Percentiles rank a stretch among this genome's conserved stretches.
phyloP scores from a whole-genome alignment of 2,888 invertebrate species.

The Autographa gamma region DNA sequence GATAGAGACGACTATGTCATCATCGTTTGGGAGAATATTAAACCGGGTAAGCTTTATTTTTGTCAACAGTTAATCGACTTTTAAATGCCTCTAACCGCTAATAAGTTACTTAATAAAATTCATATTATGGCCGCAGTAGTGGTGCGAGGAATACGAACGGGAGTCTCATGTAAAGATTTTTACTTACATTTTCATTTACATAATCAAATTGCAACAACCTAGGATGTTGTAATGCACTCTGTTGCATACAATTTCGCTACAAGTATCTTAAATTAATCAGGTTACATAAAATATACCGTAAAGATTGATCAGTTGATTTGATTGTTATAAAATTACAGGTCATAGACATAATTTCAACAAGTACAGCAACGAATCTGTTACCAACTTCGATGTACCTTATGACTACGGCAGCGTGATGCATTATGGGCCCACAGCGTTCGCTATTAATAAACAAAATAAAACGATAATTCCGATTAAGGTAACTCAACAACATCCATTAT shows the following conservation, averaged over 20 bases:
- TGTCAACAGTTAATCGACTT: background rate
- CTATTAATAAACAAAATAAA: slow-evolving; percentile 89
- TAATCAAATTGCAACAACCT: background rate
- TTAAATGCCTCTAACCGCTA: no score
- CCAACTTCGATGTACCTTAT: slow-evolving; percentile 91
- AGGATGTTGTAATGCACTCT: slow-evolving; percentile 4
- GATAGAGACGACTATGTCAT: slow-evolving; percentile 93
- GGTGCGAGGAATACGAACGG: no score
- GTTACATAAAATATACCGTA: slow-evolving; percentile 1
- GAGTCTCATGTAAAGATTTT: no score
- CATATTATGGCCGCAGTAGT: no score
- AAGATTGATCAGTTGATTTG: slow-evolving; percentile 9
- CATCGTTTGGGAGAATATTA: slow-evolving; percentile 93
- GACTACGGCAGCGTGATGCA: slow-evolving; percentile 94
- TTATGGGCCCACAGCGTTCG: slow-evolving; percentile 91
- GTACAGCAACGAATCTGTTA: slow-evolving; percentile 90
- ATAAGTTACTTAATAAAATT: no score
- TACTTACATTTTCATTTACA: background rate
- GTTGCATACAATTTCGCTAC: background rate
- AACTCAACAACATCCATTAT: slow-evolving; percentile 16
- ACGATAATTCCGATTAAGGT: slow-evolving; percentile 90
- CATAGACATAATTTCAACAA: slow-evolving; percentile 91
- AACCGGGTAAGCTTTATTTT: slow-evolving; percentile 78
- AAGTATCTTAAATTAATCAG: background rate
- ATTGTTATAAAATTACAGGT: slow-evolving; percentile 70